Base-by-base conservation (phyloP, 2,113 vertebrate genomes). In the Litocranius walleri region DNA sequence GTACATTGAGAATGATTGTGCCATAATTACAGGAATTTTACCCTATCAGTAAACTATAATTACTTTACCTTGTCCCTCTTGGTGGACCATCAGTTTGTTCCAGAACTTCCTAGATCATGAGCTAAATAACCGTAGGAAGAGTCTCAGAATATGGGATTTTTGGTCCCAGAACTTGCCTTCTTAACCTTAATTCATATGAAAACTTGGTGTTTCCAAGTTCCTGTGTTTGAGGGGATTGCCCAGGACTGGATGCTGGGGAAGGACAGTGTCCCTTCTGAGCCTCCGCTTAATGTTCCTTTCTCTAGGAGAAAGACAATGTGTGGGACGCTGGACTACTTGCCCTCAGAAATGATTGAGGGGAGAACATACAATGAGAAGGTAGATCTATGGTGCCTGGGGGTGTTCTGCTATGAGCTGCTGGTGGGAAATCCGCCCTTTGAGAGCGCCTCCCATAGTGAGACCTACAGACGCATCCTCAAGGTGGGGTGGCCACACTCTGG, bases 301-400 rank as follows among this genome's bases (percentile, higher is more conserved):
- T 83, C 7, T 91, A 99, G 99, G 96, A 99, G 99, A 17, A 99
- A 99, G 33, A 99, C 99, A 0, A 99, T 99, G 99, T 99, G 99
- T 0, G 99, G 99, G 2, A 99, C 99, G 0, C 97, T 99, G 98
- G 99, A 99, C 92, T 99, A 99, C 91, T 98, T 99, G 81, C 99
- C 99, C 4, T 99, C 99, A 1, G 99, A 99, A 98, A 99, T 99
- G 99, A 98, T 99, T 0, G 99, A 99, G 96, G 99, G 99, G 7
- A 98, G 98, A 84, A 98, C 97, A 0, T 99, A 99, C 15, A 98
- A 99, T 15, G 99, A 99, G 98, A 99, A 99, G 91, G 99, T 99
- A 96, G 99, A 99, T 87, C 98, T 99, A 78, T 99, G 99, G 99
- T 99, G 99, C 95, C 98, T 99, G 0, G 99, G 99, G 0, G 99